Evolutionary conservation across 2,888 invertebrate species (phyloP).

Genomic region (Anodontia alba): DNA sequence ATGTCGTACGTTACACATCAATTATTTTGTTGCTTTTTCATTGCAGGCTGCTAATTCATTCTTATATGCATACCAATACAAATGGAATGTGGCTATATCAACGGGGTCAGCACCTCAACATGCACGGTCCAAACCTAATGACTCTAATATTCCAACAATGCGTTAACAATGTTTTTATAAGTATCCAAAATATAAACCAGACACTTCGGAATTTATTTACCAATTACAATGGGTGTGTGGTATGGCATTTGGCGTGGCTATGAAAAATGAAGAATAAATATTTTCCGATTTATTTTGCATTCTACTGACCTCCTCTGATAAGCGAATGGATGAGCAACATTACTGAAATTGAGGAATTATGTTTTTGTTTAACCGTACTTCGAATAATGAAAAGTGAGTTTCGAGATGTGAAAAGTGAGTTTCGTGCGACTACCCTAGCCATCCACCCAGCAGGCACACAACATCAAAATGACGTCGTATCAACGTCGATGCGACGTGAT

Average conservation of each 20-base stretch:
- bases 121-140: background rate
- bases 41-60: no score
- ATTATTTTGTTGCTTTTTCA: no score
- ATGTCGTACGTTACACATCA: no score
- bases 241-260: constrained; percentile 2
- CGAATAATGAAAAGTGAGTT: no score
- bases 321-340: no score
- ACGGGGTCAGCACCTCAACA: background rate
- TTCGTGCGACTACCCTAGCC: no score
- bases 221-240: constrained; percentile 11
- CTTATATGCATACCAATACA: background rate
- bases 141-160: background rate
- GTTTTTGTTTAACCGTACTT: no score
- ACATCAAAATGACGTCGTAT: no score
- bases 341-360: no score
- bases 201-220: background rate
- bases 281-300: background rate
- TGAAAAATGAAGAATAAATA: background rate
- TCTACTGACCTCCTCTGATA: background rate
- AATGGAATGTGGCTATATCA: background rate
- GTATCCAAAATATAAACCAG: background rate
- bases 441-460: no score
- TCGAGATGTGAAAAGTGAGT: no score
- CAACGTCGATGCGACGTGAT: no score
- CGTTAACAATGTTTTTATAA: constrained; percentile 10